Percentiles rank a stretch among this genome's conserved stretches.
These are phyloP conservation scores for Pseudococcus jackbeardsleyi DNA, from an alignment of 2,888 invertebrate genomes.

Conservation along the genomic window DNA sequence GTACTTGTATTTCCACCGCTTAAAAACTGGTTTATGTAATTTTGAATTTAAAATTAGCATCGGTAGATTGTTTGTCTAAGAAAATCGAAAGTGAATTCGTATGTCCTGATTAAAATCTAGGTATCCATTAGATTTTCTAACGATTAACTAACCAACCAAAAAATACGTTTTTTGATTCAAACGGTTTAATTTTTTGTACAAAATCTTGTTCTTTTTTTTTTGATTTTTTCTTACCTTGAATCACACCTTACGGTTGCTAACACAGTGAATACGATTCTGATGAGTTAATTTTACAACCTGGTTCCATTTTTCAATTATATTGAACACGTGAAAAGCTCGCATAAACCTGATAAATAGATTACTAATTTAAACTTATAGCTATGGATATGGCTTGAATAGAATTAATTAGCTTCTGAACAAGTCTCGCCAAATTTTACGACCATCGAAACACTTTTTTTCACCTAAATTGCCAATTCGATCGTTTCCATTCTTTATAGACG, in stretches of 20 bases:
- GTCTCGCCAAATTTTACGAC: not conserved
- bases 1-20: not conserved
- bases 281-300: not conserved
- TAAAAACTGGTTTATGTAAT: constrained; percentile 5
- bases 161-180: not conserved
- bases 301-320: not conserved
- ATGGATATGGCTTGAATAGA: not conserved
- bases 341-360: constrained; percentile 4
- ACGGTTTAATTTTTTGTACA: not conserved
- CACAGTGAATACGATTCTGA: not conserved
- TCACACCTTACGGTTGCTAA: not conserved
- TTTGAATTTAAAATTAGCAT: not conserved
- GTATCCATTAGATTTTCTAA: not conserved
- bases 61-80: not conserved
- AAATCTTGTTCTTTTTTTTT: not conserved
- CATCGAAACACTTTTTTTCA: not conserved
- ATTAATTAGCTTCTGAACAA: constrained; percentile 5
- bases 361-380: not conserved
- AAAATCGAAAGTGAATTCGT: not conserved
- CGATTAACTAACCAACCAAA: not conserved
- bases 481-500: not conserved
- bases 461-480: not conserved
- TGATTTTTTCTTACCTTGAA: not conserved
- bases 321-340: not conserved
- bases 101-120: not conserved